Percentiles rank a stretch among this genome's conserved stretches.
Conservation (phyloP, 2,888 invertebrate species). For the Sarcophaga carnaria region DNA sequence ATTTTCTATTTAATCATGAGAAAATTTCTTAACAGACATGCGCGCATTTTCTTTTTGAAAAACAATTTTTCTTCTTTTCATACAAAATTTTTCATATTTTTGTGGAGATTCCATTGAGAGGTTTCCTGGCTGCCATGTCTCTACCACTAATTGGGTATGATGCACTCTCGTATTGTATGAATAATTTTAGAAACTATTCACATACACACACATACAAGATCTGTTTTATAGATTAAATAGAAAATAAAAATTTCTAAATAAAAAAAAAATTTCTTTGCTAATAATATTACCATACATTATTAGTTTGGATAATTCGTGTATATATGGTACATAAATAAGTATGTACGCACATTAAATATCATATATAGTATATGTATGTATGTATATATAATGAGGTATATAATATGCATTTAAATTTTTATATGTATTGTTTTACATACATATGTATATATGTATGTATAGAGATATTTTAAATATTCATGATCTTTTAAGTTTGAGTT, state of each 20-base stretch:
- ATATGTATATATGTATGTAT: no score
- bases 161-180: slow-evolving; percentile 21
- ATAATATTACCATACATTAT: neutral
- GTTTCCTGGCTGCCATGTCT: slow-evolving; percentile 3
- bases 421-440: no score
- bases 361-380: no score
- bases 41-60: slow-evolving; percentile 7
- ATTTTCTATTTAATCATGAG: slow-evolving; percentile 23
- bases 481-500: no score
- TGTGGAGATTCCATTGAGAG: slow-evolving; percentile 52
- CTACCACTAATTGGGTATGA: neutral
- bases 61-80: neutral
- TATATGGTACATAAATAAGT: neutral
- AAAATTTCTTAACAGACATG: slow-evolving; percentile 9
- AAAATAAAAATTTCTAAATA: slow-evolving; percentile 31
- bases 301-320: slow-evolving; percentile 33
- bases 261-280: neutral
- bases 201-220: slow-evolving; percentile 1
- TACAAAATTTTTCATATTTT: neutral
- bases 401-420: no score
- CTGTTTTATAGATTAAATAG: neutral
- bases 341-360: no score
- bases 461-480: no score
- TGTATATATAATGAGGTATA: no score
- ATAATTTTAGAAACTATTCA: neutral